These are phyloP conservation scores for Coluber constrictor DNA, from an alignment of 2,797 vertebrate genomes.

Conservation along the genomic window DNA sequence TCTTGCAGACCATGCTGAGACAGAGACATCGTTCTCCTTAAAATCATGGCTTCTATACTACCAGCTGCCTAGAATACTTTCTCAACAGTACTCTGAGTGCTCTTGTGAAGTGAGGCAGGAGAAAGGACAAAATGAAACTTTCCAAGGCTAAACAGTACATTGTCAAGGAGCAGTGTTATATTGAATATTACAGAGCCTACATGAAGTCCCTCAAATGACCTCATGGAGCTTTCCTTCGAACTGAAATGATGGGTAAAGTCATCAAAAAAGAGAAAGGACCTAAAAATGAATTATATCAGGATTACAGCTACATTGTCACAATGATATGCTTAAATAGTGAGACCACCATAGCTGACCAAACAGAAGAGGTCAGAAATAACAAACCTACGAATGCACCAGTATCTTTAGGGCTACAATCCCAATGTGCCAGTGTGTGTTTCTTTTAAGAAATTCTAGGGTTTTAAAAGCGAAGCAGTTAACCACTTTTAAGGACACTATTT, in stretches of 20 bases:
- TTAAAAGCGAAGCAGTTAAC: background rate
- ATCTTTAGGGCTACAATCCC: background rate
- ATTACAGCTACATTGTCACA: background rate
- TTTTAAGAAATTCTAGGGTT: background rate
- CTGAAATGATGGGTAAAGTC: background rate
- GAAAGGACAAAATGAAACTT: background rate
- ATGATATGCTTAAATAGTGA: background rate
- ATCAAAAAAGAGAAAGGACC: background rate
- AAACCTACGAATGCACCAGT: background rate
- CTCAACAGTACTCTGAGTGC: slow-evolving; percentile 28
- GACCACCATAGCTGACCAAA: background rate
- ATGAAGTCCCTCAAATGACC: background rate
- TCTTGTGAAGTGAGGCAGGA: background rate
- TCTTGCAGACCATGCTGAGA: slow-evolving; percentile 31
- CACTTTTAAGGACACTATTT: background rate
- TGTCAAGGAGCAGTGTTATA: background rate
- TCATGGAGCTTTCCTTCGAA: background rate
- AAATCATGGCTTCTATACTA: slow-evolving; percentile 10
- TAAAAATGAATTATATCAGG: background rate
- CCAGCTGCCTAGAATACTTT: slow-evolving; percentile 6
- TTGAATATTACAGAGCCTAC: background rate
- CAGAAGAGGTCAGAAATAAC: background rate
- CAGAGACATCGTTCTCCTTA: background rate
- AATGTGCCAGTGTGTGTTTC: background rate
- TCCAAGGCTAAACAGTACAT: background rate